Base-by-base conservation (phyloP, 2,797 vertebrate species). In the Myioborus miniatus region DNA sequence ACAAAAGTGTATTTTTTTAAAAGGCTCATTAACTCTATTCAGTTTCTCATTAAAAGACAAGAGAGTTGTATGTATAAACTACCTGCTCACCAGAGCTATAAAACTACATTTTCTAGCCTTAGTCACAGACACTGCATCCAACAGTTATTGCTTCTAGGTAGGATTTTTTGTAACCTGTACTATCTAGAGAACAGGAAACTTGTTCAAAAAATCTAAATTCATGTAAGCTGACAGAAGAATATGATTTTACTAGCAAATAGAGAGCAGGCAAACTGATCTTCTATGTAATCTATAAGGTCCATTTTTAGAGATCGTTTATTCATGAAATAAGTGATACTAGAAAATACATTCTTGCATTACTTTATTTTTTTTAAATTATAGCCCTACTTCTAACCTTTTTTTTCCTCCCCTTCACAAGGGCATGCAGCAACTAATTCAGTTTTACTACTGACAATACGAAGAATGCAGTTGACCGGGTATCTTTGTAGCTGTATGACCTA, bases 381-480 rank as follows among this genome's bases (percentile, higher is more conserved):
- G 92, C 44, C 88, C 74, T 96, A 88, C 93, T 97, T 96, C 95
- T 97, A 97, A 97, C 89, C 81, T 76, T 79, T 85, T 95, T 95
- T 93, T 89, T 89, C 82, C 84, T 91, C 80, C 91, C 92, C 78
- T 97, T 96, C 89, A 97, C 90, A 97, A 97, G 97, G 98, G 79
- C 85, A 96, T 81, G 96, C 75, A 93, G 65, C 91, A 97, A 92
- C 86, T 96, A 97, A 97, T 93, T 96, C 95, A 97, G 87, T 97
- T 97, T 97, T 93, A 93, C 96, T 97, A 96, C 89, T 95, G 84
- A 96, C 83, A 95, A 76, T 95, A 90, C 94, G 96, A 98, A 97
- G 97, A 97, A 97, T 91, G 92, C 96, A 95, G 92, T 95, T 95
- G 94, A 96, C 72, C 64, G 67, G 91, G 93, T 93, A 95, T 95